Base-by-base conservation (phyloP, 2,797 vertebrate genomes). In the Zalophus californianus region DNA sequence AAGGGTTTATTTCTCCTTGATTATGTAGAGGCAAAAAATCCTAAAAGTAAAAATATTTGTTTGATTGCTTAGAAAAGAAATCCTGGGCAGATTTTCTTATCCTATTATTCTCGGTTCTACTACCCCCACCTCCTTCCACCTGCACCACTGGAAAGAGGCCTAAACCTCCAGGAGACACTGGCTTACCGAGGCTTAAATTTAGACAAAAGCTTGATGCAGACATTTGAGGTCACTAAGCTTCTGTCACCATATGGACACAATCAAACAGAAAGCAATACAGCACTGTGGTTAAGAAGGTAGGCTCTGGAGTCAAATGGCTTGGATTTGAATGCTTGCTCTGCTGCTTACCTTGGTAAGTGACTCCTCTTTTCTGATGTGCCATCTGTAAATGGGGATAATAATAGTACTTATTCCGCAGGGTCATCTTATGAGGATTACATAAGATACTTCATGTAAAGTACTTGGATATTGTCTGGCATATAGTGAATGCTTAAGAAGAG, bases 131-230 rank as follows among this genome's bases (percentile, higher is more conserved):
- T 83, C 25, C 38, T 29, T 79, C 75, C 58, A 62, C 41, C 38
- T 95, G 82, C 48, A 54, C 72, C 18, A 0, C 64, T 91, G 70
- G 70, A 88, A 96, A 95, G 41, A 77, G 66, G 64, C 38, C 84
- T 72, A 86, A 66, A 83, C 64, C 52, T 84, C 54, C 58, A 90
- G 72, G 66, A 96, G 56, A 96, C 23, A 18, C 14, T 60, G 77
- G 90, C 38, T 98, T 90, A 88, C 62, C 27, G 85, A 97, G 70
- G 87, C 87, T 98, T 97, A 96, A 52, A 83, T 96, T 96, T 94
- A 96, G 80, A 97, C 88, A 96, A 96, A 92, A 88, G 85, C 92
- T 75, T 29, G 62, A 38, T 50, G 79, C 56, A 97, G 85, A 95
- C 92, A 79, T 78, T 90, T 88, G 90, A 95, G 91, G 82, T 97